Evolutionary conservation across 1,140 invertebrate species (phyloP), one percentile per base, ranked within the genome.

Genomic region (Drosophila grimshawi): DNA sequence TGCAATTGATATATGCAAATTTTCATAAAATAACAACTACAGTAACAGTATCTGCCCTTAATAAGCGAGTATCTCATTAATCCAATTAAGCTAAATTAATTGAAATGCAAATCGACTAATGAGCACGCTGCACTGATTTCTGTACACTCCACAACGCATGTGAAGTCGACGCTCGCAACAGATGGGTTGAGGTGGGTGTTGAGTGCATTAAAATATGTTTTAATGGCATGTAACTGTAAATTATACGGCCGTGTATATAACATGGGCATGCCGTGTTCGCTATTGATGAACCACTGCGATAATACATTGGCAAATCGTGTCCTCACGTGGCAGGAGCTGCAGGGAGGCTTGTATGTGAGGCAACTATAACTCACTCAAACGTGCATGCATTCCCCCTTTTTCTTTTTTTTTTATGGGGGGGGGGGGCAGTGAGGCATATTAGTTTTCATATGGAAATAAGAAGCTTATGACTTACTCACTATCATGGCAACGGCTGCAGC

Each of bases 61-160:
- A 89, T 80, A 85, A 49, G 69, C 80, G 85, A 89, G 69, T 88
- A 88, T 89, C 80, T 85, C 80, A 80, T 86, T 88, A 88, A 86
- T 86, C 83, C 82, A 82, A 86, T 86, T 88, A 80, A 80, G 83
- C 76, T 71, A 86, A 86, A 86, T 86, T 86, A 86, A 86, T 86
- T 86, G 75, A 83, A 89, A 78, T 81, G 72, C 56, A 86, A 88
- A 86, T 86, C 80, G 85, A 80, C 85, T 86, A 86, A 86, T 83
- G 83, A 89, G 80, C 80, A 55, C 62, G 72, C 46, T 59, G 66
- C 52, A 66, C 64, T 71, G 83, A 86, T 79, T 86, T 78, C 33
- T 41, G 8, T 41, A 41, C 77, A 67, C 39, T 41, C 32, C 29
- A 35, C 46, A 19, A 19, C 19, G 19, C 19, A 19, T 19, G 19